These are phyloP conservation scores for Scyliorhinus canicula DNA, from an alignment of 2,797 vertebrate species.

Conservation along the genomic window DNA sequence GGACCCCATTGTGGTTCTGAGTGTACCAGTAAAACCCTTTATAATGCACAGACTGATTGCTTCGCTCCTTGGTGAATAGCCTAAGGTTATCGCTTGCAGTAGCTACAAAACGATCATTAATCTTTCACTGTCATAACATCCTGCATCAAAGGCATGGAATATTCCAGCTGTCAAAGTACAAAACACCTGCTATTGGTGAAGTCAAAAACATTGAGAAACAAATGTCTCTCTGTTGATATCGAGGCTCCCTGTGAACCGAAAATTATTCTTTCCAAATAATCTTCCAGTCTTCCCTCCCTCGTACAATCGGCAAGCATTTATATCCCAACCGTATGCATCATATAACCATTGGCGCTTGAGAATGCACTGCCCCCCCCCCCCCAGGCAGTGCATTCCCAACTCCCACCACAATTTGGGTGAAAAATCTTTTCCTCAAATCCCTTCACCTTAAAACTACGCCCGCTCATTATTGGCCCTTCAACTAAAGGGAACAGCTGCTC, in stretches of 20 bases:
- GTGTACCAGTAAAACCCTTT: not conserved
- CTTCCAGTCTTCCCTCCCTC: not conserved
- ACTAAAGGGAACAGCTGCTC: too few relatives aligned
- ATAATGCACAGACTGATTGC: not conserved
- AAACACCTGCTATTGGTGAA: not conserved
- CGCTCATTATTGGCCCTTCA: too few relatives aligned
- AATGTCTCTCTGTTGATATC: not conserved
- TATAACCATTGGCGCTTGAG: not conserved
- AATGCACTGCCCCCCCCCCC: too few relatives aligned
- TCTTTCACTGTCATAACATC: not conserved
- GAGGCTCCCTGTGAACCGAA: not conserved
- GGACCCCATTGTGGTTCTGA: not conserved
- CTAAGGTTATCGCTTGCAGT: not conserved
- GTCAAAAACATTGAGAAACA: not conserved
- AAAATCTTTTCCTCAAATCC: too few relatives aligned
- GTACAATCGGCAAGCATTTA: not conserved
- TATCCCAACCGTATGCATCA: not conserved
- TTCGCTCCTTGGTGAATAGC: not conserved
- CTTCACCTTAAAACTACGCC: too few relatives aligned
- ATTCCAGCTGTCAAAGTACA: not conserved
- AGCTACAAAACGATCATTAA: not conserved
- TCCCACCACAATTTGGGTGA: too few relatives aligned
- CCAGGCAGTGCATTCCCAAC: too few relatives aligned
- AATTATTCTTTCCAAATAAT: not conserved
- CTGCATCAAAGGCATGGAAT: not conserved